Conservation (phyloP, 2,888 invertebrate species). For the Slavum lentiscoides region DNA sequence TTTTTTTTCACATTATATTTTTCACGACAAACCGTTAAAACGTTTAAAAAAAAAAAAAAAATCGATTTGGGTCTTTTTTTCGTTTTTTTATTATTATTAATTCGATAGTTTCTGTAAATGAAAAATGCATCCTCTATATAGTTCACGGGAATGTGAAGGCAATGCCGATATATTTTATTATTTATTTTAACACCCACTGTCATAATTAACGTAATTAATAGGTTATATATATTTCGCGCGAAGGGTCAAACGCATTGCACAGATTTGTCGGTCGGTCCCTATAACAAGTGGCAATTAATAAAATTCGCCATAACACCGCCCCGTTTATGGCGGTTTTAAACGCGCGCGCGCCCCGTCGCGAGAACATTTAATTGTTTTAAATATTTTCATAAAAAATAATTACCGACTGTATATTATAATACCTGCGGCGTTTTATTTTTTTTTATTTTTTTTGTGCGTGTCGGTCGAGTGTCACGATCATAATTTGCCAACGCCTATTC, state of each 20-base stretch:
- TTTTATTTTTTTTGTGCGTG: background rate
- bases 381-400: conserved; percentile 7
- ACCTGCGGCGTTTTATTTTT: background rate
- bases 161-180: conserved; percentile 8
- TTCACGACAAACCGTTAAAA: background rate
- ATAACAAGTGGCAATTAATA: conserved; percentile 49
- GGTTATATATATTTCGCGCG: conserved; percentile 17
- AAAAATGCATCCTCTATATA: conserved; percentile 12
- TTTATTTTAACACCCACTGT: conserved; percentile 32
- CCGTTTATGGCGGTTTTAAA: background rate
- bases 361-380: conserved; percentile 32
- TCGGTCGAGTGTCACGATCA: background rate
- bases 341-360: background rate
- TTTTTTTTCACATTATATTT: background rate
- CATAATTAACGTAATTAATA: conserved; percentile 46
- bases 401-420: background rate
- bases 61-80: background rate
- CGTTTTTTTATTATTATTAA: conserved; percentile 16
- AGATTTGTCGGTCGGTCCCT: conserved; percentile 13
- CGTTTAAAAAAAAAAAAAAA: background rate
- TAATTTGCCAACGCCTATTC: background rate
- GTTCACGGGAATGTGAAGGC: conserved; percentile 19
- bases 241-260: conserved; percentile 31
- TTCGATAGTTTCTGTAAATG: conserved; percentile 39
- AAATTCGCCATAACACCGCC: conserved; percentile 24